phyloP scores from a whole-genome alignment of 2,113 vertebrate species.

The Aspiorhynchus laticeps region DNA sequence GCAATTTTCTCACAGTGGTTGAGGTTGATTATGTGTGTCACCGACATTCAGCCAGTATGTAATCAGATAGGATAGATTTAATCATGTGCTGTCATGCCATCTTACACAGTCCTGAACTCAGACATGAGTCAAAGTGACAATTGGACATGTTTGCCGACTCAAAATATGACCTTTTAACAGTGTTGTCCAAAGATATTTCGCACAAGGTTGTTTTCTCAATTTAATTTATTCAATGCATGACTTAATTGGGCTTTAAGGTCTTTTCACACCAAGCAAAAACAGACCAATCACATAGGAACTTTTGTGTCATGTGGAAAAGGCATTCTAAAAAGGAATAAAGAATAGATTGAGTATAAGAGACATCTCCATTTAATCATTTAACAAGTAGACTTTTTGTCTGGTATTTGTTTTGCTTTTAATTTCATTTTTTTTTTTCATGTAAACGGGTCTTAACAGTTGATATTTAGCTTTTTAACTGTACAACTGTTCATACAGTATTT shows the following conservation, averaged over 20 bases:
- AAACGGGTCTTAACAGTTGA: background rate
- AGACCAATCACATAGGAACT: background rate
- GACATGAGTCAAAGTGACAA: slow-evolving; percentile 50
- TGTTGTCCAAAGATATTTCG: background rate
- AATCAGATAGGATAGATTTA: slow-evolving; percentile 61
- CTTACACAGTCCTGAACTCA: slow-evolving; percentile 32
- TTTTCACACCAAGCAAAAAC: background rate
- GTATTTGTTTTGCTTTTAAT: background rate
- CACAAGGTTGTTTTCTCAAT: background rate
- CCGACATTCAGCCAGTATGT: slow-evolving; percentile 35
- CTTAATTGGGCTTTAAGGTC: background rate
- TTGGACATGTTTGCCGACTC: slow-evolving; percentile 8
- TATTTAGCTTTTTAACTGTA: background rate
- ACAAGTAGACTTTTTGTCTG: background rate
- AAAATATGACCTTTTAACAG: slow-evolving; percentile 24
- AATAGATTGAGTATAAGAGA: background rate
- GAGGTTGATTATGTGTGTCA: slow-evolving; percentile 57
- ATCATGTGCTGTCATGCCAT: slow-evolving; percentile 53
- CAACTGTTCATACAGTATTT: background rate
- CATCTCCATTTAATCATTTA: too few relatives aligned
- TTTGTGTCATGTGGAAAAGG: background rate
- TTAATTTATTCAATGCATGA: background rate
- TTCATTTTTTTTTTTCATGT: background rate
- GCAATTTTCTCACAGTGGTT: slow-evolving; percentile 43
- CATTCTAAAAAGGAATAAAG: background rate